Evolutionary conservation across 64 coral and sea anemone species (phyloP), one percentile per base, ranked within the genome.

Genomic region (Dendronephthya gigantea): DNA sequence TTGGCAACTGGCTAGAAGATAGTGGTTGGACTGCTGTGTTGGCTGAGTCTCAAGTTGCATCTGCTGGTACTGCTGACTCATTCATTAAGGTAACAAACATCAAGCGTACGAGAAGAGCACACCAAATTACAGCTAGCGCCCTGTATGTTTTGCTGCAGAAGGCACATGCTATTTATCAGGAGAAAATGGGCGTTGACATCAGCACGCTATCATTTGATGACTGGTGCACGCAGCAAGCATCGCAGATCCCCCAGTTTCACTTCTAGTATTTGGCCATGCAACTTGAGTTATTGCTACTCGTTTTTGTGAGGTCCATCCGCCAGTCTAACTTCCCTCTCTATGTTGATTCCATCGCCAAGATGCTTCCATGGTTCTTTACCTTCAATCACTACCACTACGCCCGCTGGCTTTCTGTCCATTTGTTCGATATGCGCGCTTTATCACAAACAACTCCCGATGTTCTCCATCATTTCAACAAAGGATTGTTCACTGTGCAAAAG

Each of bases 21-120:
- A 92, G 91, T 86, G 84, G 87, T 25, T 89, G 91, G 87, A 66
- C 83, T 30, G 50, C 72, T 37, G 87, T 82, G 37, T 48, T 92
- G 74, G 56, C 86, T 69, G 86, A 88, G 75, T 84, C 72, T 83
- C n/a, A 66, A 38, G 70, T 86, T 27, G 89, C 89, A 9, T 90
- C 84, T 30, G 83, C 89, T 25, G 89, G 84, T 45, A 90, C 87
- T 30, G 84, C 49, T 76, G 30, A 86, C 56, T 90, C 84, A 27
- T 90, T 86, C 82, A 36, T 90, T 45, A 30, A 32, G 15, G 72
- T 83, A 43, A 86, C 89, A 38, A 90, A 49, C 48, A 49, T 86
- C 65, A 90, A 83, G 35, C 36, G 89, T 82, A 86, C 84, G 86
- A 81, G 84, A 55, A 48, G 86, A 82, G 84, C 49, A 7, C 70